Evolutionary conservation across 2,888 invertebrate species (phyloP), one percentile per base, ranked within the genome.

Genomic region (Chouioia cunea): DNA sequence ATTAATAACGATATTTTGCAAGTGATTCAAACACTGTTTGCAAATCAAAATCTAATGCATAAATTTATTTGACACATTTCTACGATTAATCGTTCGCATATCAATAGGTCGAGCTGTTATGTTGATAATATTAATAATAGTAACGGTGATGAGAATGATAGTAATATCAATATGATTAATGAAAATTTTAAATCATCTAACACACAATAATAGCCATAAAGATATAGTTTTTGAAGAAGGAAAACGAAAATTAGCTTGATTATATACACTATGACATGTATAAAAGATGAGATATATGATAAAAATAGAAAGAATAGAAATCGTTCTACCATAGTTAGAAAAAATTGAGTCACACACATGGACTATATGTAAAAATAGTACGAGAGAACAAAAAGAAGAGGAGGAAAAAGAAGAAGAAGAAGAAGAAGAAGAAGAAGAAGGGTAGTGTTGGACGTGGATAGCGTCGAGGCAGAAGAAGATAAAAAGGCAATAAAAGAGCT

Each of bases 281-380:
- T 36, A 10, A 8, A 10, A 36, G 36, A 36, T 10, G 36, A 36
- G 36, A 36, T 6, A 36, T 36, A 36, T 27, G 27, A 12, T 12
- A 12, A 36, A 12, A 36, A 44, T 22, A 59, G 36, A 36, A n/a
- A 59, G 44, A 50, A 4, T 46, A 18, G 43, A 65, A 47, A 65
- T 59, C 59, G 66, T 23, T 66, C 66, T 66, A 66, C 52, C 52
- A 66, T 58, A 65, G 65, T 56, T 59, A 66, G 36, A 58, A 44
- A 57, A 52, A 59, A 53, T 12, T 36, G 36, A 36, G 59, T 66
- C 20, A 66, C 66, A 66, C 66, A 59, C 46, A 66, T 18, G 47
- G 16, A 66, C 44, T 52, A 57, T 65, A 46, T 36, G 57, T 63
- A 57, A 50, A 47, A 47, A 67, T 47, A 22, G 27, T 15, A 53